Percentiles rank a stretch among this genome's conserved stretches.
Evolutionary conservation across 2,888 invertebrate genomes (phyloP).

Genomic region (Hanleya hanleyi): DNA sequence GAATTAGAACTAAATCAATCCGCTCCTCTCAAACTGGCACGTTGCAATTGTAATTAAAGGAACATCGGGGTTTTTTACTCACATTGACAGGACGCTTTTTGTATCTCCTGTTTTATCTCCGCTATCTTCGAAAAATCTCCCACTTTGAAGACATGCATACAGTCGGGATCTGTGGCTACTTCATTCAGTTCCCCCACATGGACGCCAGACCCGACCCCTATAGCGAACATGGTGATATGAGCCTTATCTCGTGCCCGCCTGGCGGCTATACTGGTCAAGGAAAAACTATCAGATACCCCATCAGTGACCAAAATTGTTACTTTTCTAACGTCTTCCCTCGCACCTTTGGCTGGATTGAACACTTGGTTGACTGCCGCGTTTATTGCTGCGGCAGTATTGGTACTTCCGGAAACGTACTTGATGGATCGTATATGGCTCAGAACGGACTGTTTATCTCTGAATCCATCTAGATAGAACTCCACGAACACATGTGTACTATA

Average conservation of each 20-base stretch:
- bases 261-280: neutral
- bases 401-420: constrained; percentile 21
- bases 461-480: constrained; percentile 58
- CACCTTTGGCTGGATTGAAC: neutral
- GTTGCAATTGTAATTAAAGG: too few relatives aligned
- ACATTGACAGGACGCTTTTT: neutral
- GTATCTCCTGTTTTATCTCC: neutral
- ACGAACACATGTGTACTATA: constrained; percentile 68
- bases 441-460: constrained; percentile 29
- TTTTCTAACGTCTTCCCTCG: neutral
- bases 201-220: neutral
- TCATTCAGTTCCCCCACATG: constrained; percentile 32
- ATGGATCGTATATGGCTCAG: constrained; percentile 9
- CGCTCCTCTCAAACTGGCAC: too few relatives aligned
- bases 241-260: neutral
- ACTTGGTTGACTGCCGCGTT: neutral
- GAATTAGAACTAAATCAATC: too few relatives aligned
- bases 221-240: neutral
- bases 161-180: constrained; percentile 47
- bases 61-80: too few relatives aligned
- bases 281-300: neutral
- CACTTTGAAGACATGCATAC: constrained; percentile 35
- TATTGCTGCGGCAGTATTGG: constrained; percentile 34
- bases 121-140: neutral
- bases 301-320: constrained; percentile 1